These are phyloP conservation scores for Mormyrops boulengeri DNA, from an alignment of 2,797 vertebrate species.

Conservation along the genomic window DNA sequence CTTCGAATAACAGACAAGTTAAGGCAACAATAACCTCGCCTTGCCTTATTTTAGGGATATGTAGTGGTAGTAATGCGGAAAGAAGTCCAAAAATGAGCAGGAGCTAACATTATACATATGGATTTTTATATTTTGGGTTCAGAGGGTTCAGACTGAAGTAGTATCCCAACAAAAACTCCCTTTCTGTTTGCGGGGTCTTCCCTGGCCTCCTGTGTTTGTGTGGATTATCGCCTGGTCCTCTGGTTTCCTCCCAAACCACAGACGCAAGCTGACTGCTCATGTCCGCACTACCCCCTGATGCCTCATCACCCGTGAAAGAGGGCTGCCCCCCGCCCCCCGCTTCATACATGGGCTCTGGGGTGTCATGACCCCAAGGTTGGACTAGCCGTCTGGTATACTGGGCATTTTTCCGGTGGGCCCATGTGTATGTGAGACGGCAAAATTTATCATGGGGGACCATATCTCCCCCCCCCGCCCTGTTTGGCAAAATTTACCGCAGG, in stretches of 20 bases:
- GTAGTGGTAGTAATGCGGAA: background rate
- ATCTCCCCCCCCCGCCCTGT: background rate
- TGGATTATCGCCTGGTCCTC: background rate
- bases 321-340: background rate
- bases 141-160: background rate
- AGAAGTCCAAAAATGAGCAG: background rate
- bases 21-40: background rate
- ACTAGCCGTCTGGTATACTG: background rate
- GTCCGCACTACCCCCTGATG: background rate
- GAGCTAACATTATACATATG: background rate
- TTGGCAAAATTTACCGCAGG: background rate
- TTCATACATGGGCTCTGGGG: background rate
- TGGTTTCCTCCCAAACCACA: background rate
- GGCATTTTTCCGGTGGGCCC: background rate
- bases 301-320: background rate
- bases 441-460: background rate
- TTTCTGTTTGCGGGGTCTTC: background rate
- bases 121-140: background rate
- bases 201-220: background rate
- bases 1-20: conserved; percentile 10
- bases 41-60: background rate
- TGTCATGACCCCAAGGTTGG: background rate
- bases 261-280: background rate
- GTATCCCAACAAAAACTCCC: background rate
- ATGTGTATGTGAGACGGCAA: background rate